Conservation (phyloP, 2,888 invertebrate species). For the Lordiphosa fenestrarum region DNA sequence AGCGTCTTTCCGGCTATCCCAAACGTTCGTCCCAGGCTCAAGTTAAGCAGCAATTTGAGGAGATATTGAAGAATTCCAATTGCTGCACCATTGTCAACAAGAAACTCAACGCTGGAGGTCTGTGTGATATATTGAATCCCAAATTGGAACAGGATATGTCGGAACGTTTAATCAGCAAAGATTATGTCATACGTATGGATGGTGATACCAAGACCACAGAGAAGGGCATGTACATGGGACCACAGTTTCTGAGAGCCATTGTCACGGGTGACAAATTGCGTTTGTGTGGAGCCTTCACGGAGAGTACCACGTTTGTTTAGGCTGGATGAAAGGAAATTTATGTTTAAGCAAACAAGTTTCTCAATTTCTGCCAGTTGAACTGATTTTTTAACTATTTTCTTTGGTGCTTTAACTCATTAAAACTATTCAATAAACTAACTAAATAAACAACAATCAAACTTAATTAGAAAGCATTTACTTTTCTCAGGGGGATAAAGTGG, state of each 20-base stretch:
- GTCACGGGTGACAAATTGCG: conserved; percentile 85
- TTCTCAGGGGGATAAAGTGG: too few relatives aligned
- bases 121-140: conserved; percentile 51
- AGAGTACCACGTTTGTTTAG: conserved; percentile 85
- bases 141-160: conserved; percentile 54
- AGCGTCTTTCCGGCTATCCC: conserved; percentile 52
- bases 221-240: conserved; percentile 68
- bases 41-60: conserved; percentile 60
- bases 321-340: background rate
- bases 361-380: too few relatives aligned
- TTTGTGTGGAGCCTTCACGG: conserved; percentile 89
- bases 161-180: conserved; percentile 78
- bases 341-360: background rate
- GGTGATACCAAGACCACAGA: conserved; percentile 63
- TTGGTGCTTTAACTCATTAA: conserved; percentile 13
- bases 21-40: conserved; percentile 22
- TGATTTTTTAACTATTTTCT: background rate
- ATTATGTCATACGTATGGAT: conserved; percentile 81
- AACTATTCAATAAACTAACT: background rate
- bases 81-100: conserved; percentile 55
- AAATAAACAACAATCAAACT: conserved; percentile 1
- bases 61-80: conserved; percentile 60
- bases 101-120: conserved; percentile 28
- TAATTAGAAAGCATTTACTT: too few relatives aligned
- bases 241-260: conserved; percentile 82